phyloP scores from a whole-genome alignment of 2,888 invertebrate species.

The Lithophane ornitopus region DNA sequence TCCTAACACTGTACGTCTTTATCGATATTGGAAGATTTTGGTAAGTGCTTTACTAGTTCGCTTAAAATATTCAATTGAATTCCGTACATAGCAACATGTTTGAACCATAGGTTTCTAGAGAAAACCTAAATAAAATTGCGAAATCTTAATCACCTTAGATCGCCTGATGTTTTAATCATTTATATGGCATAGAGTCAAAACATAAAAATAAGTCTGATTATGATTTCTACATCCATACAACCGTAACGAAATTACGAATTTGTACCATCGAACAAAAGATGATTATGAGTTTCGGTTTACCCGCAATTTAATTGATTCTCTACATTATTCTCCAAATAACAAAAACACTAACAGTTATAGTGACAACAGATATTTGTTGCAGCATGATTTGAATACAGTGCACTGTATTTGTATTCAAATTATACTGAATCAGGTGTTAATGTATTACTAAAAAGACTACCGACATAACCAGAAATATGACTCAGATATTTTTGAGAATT shows the following conservation, averaged over 20 bases:
- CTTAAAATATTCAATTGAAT: background rate
- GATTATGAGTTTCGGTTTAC: slow-evolving; percentile 33
- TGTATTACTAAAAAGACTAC: background rate
- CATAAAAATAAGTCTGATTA: background rate
- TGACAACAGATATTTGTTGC: too few relatives aligned
- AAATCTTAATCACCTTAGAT: slow-evolving; percentile 32
- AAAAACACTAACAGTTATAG: background rate
- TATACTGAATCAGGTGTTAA: background rate
- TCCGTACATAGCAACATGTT: slow-evolving; percentile 23
- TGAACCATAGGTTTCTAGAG: background rate
- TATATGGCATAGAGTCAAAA: background rate
- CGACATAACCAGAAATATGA: background rate
- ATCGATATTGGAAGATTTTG: slow-evolving; percentile 35
- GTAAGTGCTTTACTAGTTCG: slow-evolving; percentile 44
- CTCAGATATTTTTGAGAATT: background rate
- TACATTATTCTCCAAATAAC: background rate
- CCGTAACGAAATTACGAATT: background rate
- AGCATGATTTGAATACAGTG: too few relatives aligned
- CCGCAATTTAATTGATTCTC: slow-evolving; percentile 30
- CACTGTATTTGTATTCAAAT: too few relatives aligned
- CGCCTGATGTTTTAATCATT: slow-evolving; percentile 20
- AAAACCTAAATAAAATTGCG: slow-evolving; percentile 40
- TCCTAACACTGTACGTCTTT: slow-evolving; percentile 19
- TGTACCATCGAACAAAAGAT: slow-evolving; percentile 48
- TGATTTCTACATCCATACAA: background rate